Evolutionary conservation across 2,888 invertebrate genomes (phyloP), one percentile per base, ranked within the genome.

Genomic region (Himalopsyche japonica): DNA sequence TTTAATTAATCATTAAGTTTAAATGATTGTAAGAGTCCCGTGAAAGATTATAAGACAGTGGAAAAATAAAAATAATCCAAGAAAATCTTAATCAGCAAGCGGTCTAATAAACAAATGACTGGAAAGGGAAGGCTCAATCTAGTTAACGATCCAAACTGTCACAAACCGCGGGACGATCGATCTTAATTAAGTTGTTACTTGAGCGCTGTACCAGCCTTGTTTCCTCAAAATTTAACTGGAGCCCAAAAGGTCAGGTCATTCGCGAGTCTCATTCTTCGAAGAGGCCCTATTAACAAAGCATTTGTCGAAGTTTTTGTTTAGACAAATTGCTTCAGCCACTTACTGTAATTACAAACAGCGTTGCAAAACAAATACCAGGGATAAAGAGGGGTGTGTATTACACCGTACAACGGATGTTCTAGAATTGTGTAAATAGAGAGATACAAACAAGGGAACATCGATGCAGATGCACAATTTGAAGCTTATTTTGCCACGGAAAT

Each of bases 261-360:
- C 43, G 77, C 43, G 43, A 15, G 70, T 30, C 77, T 43, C 77
- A 18, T 43, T 43, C 27, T 70, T 43, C 77, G n/a, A 34, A n/a
- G 77, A 34, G 37, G 34, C 77, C 43, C 77, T 43, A 37, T 77
- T 43, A 43, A 64, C 82, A 77, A 79, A 49, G 77, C 79, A 81
- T 82, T 30, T 64, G 77, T 64, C 57, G 70, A 82, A 86, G 84
- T 86, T 86, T 86, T 86, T 81, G 84, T 84, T 86, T 79, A 86
- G 84, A 84, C 82, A 86, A 86, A 86, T 86, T 84, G 86, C 79
- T 43, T 80, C 80, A 64, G 79, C 86, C 86, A 87, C 86, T 87
- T 83, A 84, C 82, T 43, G 80, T 87, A 86, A 87, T 87, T 87
- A 87, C 83, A 48, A 85, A 83, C 80, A 82, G 57, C 77, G 64